Evolutionary conservation across 1,140 invertebrate species (phyloP), one percentile per base, ranked within the genome.

Genomic region (Zaprionus kolodkinae): DNA sequence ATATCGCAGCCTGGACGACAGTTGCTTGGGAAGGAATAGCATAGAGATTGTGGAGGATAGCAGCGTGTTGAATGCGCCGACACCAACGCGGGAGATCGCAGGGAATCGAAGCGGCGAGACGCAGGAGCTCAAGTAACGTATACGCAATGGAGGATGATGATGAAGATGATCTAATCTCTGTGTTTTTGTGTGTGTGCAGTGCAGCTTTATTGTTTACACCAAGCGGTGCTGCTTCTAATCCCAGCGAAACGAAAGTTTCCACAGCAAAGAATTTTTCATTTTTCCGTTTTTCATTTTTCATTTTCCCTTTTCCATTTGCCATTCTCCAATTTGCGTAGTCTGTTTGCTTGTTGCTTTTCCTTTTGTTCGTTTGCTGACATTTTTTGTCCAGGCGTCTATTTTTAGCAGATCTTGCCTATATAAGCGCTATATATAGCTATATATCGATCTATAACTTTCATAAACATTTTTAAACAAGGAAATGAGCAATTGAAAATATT

Each of bases 1-100:
- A 50, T 78, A 78, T 43, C 85, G 88, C 50, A 92, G 91, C 64
- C 33, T 83, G 43, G 91, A 92, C 68, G 91, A 92, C 38, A 91
- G 81, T n/a, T 79, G 72, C 35, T 55, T 91, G 9, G 88, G 88
- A 33, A 76, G 76, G 65, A 76, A 79, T 13, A 81, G 73, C 71
- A 74, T 92, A 6, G 91, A 92, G 74, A 92, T 92, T 55, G 73
- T 79, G 40, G 88, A 88, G 73, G 91, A 92, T 52, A 78, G 78
- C 40, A 72, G 81, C 38, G 54, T 89, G 27, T 72, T 89, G 5
- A 89, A 89, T 50, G 52, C 68, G 11, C 21, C 65, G 0, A 50
- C 69, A 56, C 60, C 67, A 2, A 56, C 60, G 25, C 60, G 33
- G 63, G 78, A 45, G 9, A 68, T 40, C 3, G 2, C 55, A 21